These are phyloP conservation scores for Urocitellus parryii DNA, from an alignment of 2,113 vertebrate genomes.

Conservation along the genomic window DNA sequence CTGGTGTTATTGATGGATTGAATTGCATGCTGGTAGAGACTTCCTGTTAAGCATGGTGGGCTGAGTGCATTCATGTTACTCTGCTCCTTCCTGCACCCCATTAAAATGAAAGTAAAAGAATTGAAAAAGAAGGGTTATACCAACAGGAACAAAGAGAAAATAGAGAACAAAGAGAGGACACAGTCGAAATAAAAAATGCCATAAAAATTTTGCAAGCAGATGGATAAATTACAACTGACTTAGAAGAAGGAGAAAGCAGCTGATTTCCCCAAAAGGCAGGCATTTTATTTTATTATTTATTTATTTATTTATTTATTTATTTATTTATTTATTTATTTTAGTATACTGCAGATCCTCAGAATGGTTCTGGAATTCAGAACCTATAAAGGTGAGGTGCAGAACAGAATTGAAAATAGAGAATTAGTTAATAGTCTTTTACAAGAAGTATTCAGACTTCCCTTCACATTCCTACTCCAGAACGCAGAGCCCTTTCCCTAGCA, in stretches of 20 bases:
- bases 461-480: not conserved
- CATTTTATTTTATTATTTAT: not conserved
- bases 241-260: not conserved
- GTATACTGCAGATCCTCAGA: not conserved
- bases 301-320: no score
- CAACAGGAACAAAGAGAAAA: not conserved
- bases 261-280: not conserved
- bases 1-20: not conserved
- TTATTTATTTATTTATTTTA: no score
- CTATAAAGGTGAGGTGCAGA: not conserved
- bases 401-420: not conserved
- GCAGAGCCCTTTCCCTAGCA: not conserved
- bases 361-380: not conserved
- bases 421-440: not conserved
- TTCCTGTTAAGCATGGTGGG: not conserved
- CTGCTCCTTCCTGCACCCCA: not conserved
- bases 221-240: not conserved
- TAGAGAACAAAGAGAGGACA: not conserved
- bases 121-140: not conserved
- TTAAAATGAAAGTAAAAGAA: conserved; percentile 9
- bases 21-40: not conserved
- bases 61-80: not conserved
- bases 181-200: conserved; percentile 1
- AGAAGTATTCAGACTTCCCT: not conserved
- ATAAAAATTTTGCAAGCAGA: conserved; percentile 4